Conservation (phyloP, 64 coral and sea anemone species). For the Anthopleura sola region DNA sequence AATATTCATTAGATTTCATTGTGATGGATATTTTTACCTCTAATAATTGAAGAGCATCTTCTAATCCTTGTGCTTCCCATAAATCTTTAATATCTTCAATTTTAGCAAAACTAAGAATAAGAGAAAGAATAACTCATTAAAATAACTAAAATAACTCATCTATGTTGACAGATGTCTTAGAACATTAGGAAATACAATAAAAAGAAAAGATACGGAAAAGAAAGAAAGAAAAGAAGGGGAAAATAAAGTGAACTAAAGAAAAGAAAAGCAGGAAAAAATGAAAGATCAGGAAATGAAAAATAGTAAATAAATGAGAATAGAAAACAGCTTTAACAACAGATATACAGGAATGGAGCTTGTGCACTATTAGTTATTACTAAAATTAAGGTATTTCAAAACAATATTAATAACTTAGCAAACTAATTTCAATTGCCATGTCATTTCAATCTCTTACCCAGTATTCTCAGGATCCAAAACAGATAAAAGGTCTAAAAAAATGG, state of each 20-base stretch:
- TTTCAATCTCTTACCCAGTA: conserved; percentile 66
- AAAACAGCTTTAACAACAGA: not conserved
- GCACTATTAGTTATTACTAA: not conserved
- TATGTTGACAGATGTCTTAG: too few species aligned
- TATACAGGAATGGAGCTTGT: not conserved
- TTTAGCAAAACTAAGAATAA: conserved; percentile 50
- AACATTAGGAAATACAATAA: too few species aligned
- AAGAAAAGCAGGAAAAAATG: not conserved
- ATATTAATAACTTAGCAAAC: not conserved
- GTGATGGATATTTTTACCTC: conserved; percentile 16
- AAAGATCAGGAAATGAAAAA: not conserved
- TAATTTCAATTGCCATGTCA: too few species aligned
- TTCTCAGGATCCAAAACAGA: conserved; percentile 83
- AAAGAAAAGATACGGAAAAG: not conserved
- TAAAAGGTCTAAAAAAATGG: conserved; percentile 57
- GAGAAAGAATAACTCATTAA: not conserved
- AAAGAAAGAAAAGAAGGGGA: not conserved
- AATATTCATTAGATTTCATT: not conserved
- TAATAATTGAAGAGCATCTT: conserved; percentile 52
- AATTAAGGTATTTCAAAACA: not conserved
- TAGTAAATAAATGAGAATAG: not conserved
- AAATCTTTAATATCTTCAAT: conserved; percentile 69
- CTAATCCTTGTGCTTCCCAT: conserved; percentile 60
- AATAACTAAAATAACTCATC: not conserved
- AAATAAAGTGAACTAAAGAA: too few species aligned